Percentiles rank a stretch among this genome's conserved stretches.
These are phyloP conservation scores for Arvicanthis niloticus DNA, from an alignment of 2,113 vertebrate species.

Conservation along the genomic window DNA sequence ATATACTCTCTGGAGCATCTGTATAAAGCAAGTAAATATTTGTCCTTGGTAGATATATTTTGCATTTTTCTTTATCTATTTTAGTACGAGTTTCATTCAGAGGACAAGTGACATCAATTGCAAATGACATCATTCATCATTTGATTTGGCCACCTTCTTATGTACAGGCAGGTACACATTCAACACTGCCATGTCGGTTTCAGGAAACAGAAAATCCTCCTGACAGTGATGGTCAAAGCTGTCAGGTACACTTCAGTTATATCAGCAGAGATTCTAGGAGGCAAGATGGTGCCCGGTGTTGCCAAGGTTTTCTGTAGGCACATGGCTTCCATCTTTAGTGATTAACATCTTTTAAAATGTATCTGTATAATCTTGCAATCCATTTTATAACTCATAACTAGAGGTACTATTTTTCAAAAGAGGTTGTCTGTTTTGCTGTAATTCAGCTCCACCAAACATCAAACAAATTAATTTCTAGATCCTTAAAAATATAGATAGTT, in stretches of 20 bases:
- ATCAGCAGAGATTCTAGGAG: neutral
- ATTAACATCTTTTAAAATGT: neutral
- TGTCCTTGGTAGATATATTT: neutral
- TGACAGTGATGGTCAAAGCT: neutral
- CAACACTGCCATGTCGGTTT: neutral
- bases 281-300: neutral
- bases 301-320: neutral
- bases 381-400: neutral
- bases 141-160: neutral
- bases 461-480: conserved; percentile 14
- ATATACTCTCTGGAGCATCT: neutral
- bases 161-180: neutral
- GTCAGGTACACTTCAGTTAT: neutral
- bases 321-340: neutral
- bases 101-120: neutral
- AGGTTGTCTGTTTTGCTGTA: conserved; percentile 34
- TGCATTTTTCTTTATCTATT: neutral
- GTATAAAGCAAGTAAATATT: neutral
- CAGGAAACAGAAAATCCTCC: neutral
- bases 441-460: neutral
- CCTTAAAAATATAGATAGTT: neutral
- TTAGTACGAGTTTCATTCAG: neutral
- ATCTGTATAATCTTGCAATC: neutral
- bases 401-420: neutral
- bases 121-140: neutral